Percentiles rank a stretch among this genome's conserved stretches.
These are phyloP conservation scores for Sepiola atlantica DNA, from an alignment of 2,888 invertebrate species.

Conservation along the genomic window DNA sequence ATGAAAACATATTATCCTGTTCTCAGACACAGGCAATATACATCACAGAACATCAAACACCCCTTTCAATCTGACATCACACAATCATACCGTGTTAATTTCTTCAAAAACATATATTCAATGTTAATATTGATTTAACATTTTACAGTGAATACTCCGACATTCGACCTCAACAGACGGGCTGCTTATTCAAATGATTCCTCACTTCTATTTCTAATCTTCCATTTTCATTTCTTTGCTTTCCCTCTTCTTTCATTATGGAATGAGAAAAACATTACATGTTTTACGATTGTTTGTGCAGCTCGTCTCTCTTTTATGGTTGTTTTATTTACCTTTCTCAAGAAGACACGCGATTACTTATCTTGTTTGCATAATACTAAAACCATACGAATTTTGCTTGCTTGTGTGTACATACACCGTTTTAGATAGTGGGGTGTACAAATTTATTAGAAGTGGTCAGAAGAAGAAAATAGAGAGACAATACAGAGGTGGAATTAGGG, in stretches of 20 bases:
- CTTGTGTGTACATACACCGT: too few species aligned
- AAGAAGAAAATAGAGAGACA: too few species aligned
- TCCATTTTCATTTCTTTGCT: background rate
- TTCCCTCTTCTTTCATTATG: background rate
- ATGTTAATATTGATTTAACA: constrained; percentile 2
- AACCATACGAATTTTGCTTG: too few species aligned
- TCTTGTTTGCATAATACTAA: too few species aligned
- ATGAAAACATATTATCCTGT: too few species aligned
- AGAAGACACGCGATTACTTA: background rate
- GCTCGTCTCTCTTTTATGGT: background rate
- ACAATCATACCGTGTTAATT: background rate
- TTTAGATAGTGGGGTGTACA: too few species aligned
- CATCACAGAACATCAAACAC: background rate
- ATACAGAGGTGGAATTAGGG: too few species aligned
- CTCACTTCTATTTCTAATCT: background rate
- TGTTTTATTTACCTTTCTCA: background rate
- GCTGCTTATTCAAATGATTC: background rate
- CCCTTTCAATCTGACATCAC: background rate
- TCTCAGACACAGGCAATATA: background rate
- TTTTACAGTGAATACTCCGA: background rate
- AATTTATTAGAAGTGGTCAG: too few species aligned
- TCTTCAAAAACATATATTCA: background rate
- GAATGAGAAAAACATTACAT: background rate
- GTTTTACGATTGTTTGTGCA: background rate
- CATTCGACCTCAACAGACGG: background rate